phyloP scores from a whole-genome alignment of 1,140 invertebrate species.

The Conus betulinus region DNA sequence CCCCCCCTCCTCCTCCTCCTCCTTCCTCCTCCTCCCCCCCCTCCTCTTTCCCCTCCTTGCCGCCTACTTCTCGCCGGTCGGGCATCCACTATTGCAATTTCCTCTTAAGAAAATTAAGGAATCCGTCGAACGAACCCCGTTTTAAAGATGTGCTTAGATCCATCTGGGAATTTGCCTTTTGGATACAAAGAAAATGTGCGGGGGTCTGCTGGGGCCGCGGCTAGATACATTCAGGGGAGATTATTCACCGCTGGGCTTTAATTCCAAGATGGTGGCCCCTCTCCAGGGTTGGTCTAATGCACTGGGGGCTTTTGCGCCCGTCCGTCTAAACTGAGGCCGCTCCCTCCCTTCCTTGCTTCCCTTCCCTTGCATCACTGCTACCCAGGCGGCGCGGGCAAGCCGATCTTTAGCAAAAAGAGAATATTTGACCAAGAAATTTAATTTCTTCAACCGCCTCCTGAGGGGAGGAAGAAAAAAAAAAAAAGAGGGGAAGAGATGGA shows the following conservation, averaged over 20 bases:
- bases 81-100: slow-evolving; percentile 37
- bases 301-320: slow-evolving; percentile 12
- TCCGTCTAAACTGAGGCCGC: background rate
- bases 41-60: slow-evolving; percentile 3
- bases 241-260: slow-evolving; percentile 35
- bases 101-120: slow-evolving; percentile 45
- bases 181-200: slow-evolving; percentile 32
- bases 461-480: background rate
- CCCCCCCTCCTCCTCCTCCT: background rate
- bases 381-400: slow-evolving; percentile 21
- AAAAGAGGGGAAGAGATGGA: background rate
- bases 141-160: slow-evolving; percentile 36
- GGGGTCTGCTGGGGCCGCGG: slow-evolving; percentile 16
- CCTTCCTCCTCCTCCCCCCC: background rate
- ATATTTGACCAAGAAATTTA: slow-evolving; percentile 53
- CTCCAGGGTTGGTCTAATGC: slow-evolving; percentile 16
- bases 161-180: slow-evolving; percentile 38
- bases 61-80: slow-evolving; percentile 3
- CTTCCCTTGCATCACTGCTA: slow-evolving; percentile 23
- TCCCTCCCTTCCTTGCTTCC: background rate
- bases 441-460: slow-evolving; percentile 40
- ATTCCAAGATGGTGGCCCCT: slow-evolving; percentile 37
- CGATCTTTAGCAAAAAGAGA: slow-evolving; percentile 41
- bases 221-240: slow-evolving; percentile 38
- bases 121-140: slow-evolving; percentile 20